Evolutionary conservation across 2,797 vertebrate species (phyloP).

Genomic region (Ctenopoma multispine): DNA sequence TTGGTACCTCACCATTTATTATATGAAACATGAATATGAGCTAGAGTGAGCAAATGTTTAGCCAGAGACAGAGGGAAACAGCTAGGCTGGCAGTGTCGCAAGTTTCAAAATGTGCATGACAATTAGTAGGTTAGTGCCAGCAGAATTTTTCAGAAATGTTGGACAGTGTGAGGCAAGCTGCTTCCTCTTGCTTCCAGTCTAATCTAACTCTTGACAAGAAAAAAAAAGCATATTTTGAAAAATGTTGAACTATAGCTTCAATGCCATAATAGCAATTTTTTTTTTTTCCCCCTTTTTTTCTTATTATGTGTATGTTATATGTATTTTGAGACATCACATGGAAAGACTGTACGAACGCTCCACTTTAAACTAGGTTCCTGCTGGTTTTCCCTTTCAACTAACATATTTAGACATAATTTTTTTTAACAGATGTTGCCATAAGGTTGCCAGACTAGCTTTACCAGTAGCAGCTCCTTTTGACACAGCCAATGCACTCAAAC

Average conservation of each 20-base stretch:
- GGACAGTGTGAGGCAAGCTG: neutral
- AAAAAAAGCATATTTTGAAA: no score
- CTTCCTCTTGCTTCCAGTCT: neutral
- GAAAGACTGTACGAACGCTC: neutral
- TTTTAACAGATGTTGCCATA: no score
- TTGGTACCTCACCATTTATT: neutral
- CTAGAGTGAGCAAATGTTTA: neutral
- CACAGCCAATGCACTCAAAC: constrained; percentile 18
- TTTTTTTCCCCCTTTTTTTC: no score
- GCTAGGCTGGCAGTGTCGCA: neutral
- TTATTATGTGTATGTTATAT: no score
- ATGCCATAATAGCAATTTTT: neutral
- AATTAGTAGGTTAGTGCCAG: no score
- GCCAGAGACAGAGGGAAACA: neutral
- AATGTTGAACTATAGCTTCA: neutral
- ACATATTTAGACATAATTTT: neutral
- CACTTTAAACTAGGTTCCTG: neutral
- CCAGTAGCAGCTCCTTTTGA: neutral
- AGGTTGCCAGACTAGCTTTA: neutral
- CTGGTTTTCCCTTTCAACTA: neutral
- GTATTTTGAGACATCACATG: no score
- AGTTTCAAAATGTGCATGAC: neutral
- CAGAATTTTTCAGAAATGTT: no score
- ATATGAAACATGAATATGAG: neutral
- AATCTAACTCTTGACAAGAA: neutral